Conservation (phyloP, 1,140 invertebrate species). For the Calephelis virginiensis region DNA sequence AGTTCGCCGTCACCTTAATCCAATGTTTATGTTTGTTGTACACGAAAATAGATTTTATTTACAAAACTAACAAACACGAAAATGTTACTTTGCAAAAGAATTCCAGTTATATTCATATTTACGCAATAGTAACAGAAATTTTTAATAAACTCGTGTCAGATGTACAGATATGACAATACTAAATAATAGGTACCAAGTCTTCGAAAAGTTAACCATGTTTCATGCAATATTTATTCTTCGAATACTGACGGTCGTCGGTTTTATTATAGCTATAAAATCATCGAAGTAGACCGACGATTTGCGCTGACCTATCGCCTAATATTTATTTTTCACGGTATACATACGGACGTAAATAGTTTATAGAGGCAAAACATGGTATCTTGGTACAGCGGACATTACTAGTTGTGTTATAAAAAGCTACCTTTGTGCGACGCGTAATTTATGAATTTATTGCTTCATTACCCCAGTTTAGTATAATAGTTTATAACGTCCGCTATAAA, state of each 20-base stretch:
- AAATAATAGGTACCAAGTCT: background rate
- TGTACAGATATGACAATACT: no score
- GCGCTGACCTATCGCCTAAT: conserved; percentile 66
- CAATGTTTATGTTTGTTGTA: no score
- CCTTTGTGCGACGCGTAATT: conserved; percentile 29
- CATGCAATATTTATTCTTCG: conserved; percentile 58
- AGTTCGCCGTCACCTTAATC: no score
- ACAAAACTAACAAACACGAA: no score
- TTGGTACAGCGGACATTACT: conserved; percentile 29
- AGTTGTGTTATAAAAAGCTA: conserved; percentile 32
- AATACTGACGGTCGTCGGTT: conserved; percentile 66
- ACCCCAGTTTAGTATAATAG: conserved; percentile 44
- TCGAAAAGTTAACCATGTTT: conserved; percentile 1
- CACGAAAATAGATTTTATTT: no score
- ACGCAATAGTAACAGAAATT: no score
- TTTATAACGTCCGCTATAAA: conserved; percentile 61
- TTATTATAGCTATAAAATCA: conserved; percentile 74
- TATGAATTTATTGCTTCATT: conserved; percentile 48
- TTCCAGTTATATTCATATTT: no score
- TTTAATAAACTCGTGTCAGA: no score
- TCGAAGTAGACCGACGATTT: conserved; percentile 60
- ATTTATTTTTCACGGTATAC: conserved; percentile 75
- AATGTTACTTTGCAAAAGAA: no score
- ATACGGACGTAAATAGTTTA: conserved; percentile 58
- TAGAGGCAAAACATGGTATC: conserved; percentile 33